Base-by-base conservation (phyloP, 2,797 vertebrate species). In the Molossus molossus region DNA sequence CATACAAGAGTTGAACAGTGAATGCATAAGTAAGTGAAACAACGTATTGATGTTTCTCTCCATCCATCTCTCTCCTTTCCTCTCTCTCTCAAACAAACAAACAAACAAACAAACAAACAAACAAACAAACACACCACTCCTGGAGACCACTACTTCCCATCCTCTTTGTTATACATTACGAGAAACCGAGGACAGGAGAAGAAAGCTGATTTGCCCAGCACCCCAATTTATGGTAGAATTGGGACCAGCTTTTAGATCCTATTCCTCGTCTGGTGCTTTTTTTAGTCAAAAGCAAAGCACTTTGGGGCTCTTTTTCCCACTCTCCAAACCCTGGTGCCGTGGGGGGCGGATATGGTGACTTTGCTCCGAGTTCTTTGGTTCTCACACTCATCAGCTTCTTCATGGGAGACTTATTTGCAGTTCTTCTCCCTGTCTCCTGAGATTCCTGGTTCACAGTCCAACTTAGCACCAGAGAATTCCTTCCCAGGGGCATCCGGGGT, bases 391-490 rank as follows among this genome's bases (percentile, higher is more conserved):
- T 60, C 58, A 14, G 40, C 81, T 77, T 80, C 65, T 40, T 15
- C 48, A 33, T 14, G 81, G 77, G 67, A 94, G 64, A 55, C 45
- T 57, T 69, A 20, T 50, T 76, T 58, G 62, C 33, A 57, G 6
- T 85, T 80, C 84, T 86, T 96, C 90, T 62, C 48, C 45, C 50
- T 13, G 79, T 76, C 62, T 84, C 60, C 80, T 27, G 84, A 91
- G 84, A 73, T 70, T 81, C 79, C 79, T 33, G 67, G 84, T 58
- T 97, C 64, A 70, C 17, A 25, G 37, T 62, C 55, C 84, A 27
- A 65, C 48, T 79, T 75, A 60, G 85, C 80, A 60, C 72, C 88
- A 85, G 94, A 77, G 23, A 91, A 60, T 82, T 94, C 85, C 77
- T 90, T 96, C 88, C 81, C 86, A 85, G 79, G 57, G 37, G 21